Evolutionary conservation across 2,113 vertebrate species (phyloP).

Genomic region (Myocastor coypus): DNA sequence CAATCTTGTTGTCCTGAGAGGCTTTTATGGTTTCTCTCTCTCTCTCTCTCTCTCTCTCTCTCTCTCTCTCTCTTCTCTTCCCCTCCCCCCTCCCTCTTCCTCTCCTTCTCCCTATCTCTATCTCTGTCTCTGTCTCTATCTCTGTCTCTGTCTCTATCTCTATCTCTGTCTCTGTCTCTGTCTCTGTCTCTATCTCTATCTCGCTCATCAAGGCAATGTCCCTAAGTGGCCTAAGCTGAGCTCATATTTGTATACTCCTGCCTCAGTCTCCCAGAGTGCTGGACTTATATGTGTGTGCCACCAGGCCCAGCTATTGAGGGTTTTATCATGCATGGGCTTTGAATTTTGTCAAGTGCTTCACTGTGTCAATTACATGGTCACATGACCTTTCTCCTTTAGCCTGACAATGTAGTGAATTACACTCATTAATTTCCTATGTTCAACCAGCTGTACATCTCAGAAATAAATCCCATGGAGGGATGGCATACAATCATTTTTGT

Average conservation of each 20-base stretch:
- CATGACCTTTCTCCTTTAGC: not conserved
- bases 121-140: no score
- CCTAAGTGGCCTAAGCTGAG: not conserved
- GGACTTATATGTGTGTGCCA: not conserved
- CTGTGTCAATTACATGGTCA: not conserved
- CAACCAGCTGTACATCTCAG: not conserved
- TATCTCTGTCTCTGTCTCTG: not conserved
- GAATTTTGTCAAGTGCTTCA: constrained; percentile 2
- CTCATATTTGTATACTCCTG: not conserved
- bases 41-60: not conserved
- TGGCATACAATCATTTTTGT: not conserved
- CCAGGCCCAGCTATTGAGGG: not conserved
- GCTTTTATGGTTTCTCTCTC: no score
- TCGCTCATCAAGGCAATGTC: not conserved
- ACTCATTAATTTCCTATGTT: not conserved
- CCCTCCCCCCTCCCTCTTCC: no score
- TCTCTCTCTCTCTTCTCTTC: not conserved
- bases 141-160: not conserved
- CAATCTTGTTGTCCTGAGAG: not conserved
- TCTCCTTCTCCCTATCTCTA: no score
- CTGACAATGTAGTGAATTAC: not conserved
- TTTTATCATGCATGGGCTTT: not conserved
- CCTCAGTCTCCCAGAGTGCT: not conserved
- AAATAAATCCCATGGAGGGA: constrained; percentile 15
- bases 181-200: not conserved